Base-by-base conservation (phyloP, 2,888 invertebrate species). In the Amiota communis region DNA sequence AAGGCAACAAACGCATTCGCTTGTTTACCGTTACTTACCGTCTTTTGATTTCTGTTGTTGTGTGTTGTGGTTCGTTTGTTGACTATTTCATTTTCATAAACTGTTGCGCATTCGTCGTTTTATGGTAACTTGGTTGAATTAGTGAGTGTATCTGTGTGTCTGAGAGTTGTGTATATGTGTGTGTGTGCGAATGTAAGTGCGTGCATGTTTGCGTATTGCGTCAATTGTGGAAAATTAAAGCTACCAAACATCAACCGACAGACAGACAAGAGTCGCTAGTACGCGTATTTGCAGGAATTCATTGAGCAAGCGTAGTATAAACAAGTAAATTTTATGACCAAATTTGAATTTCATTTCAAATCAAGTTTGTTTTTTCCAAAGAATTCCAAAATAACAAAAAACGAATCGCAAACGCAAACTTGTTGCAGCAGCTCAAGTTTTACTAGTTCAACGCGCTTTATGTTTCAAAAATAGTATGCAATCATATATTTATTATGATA, bases 71-170 rank as follows among this genome's bases (percentile, higher is more conserved):
- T 17, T 48, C 46, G 20, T n/a, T 59, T 59, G 59, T 20, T 59
- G 20, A 23, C 46, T 46, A 63, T 36, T 64, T 64, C 64, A 64
- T 47, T 64, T 20, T 20, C 61, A 61, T 20, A 20, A 64, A 64
- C 64, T 64, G 64, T 64, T 64, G 64, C 64, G 64, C 46, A 13
- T 11, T 56, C 17, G 46, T 47, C n/a, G 64, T 64, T 12, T 59
- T 59, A n/a, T n/a, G n/a, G n/a, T n/a, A 59, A 59, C 59, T 17
- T 59, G 20, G 59, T 36, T 36, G 36, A 36, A 36, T 4, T 36
- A 36, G 36, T 1, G 56, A 10, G 1, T 56, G 53, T 56, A 1
- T 56, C 1, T 46, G 4, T 64, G 12, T 64, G 36, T 46, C 15
- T 64, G 47, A 47, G 46, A 15, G 23, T 57, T 57, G 57, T 20